These are phyloP conservation scores for Avahi laniger DNA, from an alignment of 2,797 vertebrate species.

Conservation along the genomic window DNA sequence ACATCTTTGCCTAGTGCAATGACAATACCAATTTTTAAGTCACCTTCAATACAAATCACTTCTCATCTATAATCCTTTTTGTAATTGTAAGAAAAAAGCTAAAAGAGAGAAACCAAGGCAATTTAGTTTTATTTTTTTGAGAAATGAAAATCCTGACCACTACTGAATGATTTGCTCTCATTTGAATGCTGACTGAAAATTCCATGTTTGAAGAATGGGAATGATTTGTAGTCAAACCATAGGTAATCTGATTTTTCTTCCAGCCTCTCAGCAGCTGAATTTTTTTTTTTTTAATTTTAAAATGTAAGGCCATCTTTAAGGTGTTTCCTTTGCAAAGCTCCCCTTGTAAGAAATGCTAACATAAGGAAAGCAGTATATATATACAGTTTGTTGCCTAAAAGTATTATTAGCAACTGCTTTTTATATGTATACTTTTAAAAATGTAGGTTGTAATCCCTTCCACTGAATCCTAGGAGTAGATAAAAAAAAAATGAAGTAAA, in stretches of 20 bases:
- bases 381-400: not conserved
- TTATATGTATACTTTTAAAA: not conserved
- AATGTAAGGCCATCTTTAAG: constrained; percentile 5
- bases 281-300: not conserved
- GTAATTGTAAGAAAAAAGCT: not conserved
- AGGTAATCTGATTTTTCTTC: not conserved
- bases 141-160: not conserved
- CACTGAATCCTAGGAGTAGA: constrained; percentile 39
- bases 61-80: not conserved
- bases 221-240: constrained; percentile 5
- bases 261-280: not conserved
- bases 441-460: not conserved
- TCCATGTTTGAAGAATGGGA: not conserved
- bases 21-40: not conserved
- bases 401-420: not conserved
- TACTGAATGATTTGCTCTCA: not conserved
- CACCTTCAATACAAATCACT: not conserved
- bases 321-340: constrained; percentile 22
- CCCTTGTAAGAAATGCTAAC: not conserved
- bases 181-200: not conserved
- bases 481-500: constrained; percentile 70
- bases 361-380: not conserved
- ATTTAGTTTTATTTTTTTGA: not conserved
- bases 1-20: not conserved
- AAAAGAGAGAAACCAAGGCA: not conserved